Evolutionary conservation across 2,113 vertebrate genomes (phyloP), one percentile per base, ranked within the genome.

Genomic region (Epinephelus cyanopodus): DNA sequence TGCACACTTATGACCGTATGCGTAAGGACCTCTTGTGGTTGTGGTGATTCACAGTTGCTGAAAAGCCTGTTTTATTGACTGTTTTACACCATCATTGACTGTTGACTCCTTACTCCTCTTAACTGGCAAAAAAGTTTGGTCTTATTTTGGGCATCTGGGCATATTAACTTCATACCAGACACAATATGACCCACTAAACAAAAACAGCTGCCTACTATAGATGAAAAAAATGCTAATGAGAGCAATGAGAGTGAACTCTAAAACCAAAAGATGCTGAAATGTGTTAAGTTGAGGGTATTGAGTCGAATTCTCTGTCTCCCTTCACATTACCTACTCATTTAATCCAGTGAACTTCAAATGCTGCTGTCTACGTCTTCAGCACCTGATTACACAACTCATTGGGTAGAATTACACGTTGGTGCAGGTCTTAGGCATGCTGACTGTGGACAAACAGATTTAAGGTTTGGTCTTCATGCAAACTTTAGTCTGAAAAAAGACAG

Each of bases 391-490:
- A 52, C 23, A 74, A 39, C 10, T 17, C 63, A 63, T 39, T 85
- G 52, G 58, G 58, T 87, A 56, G 58, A 60, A 53, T 48, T 73
- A 42, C 75, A 79, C 52, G 57, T 72, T 8, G 64, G 50, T 56
- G 64, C 85, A 39, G 12, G 75, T 76, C 54, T 70, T 53, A 39
- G 58, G 76, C 53, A 54, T 85, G 87, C 72, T 78, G 72, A 72
- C 45, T 73, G 87, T 79, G 52, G 62, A 74, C 70, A 81, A 85
- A 86, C 76, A 83, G 48, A 75, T 72, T 74, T 62, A 21, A n/a
- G 23, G 27, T 68, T 77, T 73, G 48, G 29, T 74, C 58, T 62
- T 52, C 2, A 19, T 84, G 72, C 76, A 86, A 86, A 87, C 75
- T 63, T 81, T 8, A 45, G 65, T 39, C 63, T 42, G 54, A 70